These are phyloP conservation scores for Sebastes nivosus DNA, from an alignment of 2,797 vertebrate species.

Conservation along the genomic window DNA sequence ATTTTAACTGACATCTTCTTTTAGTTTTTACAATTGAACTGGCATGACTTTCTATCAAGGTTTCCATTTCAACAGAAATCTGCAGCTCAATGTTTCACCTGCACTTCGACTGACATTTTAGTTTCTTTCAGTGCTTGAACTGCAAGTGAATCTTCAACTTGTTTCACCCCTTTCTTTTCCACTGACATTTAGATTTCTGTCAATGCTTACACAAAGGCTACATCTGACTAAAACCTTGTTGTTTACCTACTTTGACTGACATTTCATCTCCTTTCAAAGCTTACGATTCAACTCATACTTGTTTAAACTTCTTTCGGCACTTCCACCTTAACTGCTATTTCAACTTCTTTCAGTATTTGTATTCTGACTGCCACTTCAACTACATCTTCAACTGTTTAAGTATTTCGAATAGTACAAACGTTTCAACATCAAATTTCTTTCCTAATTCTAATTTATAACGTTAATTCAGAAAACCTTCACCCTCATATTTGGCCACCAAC, in stretches of 20 bases:
- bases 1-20: not conserved
- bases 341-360: not conserved
- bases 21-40: not conserved
- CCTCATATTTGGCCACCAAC: rapidly evolving
- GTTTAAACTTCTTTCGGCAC: not conserved
- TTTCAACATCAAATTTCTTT: not conserved
- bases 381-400: not conserved
- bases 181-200: rapidly evolving
- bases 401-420: not conserved
- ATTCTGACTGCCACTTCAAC: not conserved
- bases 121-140: no score
- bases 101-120: no score
- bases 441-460: not conserved
- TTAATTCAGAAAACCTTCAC: not conserved
- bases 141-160: no score
- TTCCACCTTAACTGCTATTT: not conserved
- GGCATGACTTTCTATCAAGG: not conserved
- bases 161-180: no score
- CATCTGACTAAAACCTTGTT: no score
- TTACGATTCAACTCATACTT: not conserved
- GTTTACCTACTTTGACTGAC: not conserved
- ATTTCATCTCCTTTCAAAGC: not conserved
- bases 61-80: not conserved
- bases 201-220: no score
- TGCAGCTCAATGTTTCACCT: not conserved